Evolutionary conservation across 30 jellyfish, hydroid and myxozoan species (phyloP).

Genomic region (Hydra vulgaris): DNA sequence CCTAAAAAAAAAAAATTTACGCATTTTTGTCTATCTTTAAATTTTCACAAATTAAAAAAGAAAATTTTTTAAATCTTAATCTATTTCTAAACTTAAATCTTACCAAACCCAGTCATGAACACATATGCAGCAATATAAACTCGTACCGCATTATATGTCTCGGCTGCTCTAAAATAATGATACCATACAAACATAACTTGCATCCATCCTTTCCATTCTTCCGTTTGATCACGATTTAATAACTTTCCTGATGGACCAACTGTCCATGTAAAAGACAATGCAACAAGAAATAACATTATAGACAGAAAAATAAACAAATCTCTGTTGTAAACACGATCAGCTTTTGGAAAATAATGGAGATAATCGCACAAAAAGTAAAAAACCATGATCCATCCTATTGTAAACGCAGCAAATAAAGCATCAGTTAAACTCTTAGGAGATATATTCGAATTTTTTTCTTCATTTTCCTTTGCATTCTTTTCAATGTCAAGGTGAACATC

Average conservation of each 20-base stretch:
- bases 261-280: slow-evolving; percentile 4
- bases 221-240: slow-evolving; percentile 91
- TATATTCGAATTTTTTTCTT: background rate
- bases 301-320: slow-evolving; percentile 56
- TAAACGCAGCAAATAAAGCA: slow-evolving; percentile 38
- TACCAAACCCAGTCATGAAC: slow-evolving; percentile 98
- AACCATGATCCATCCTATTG: slow-evolving; percentile 64
- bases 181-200: slow-evolving; percentile 99
- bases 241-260: slow-evolving; percentile 32
- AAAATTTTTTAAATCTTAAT: too few species aligned
- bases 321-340: slow-evolving; percentile 74
- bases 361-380: slow-evolving; percentile 78
- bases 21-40: too few species aligned
- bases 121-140: slow-evolving; percentile 91
- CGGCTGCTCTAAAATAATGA: slow-evolving; percentile 93
- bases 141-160: slow-evolving; percentile 72
- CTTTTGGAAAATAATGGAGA: slow-evolving; percentile 70
- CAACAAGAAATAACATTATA: slow-evolving; percentile 37
- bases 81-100: background rate
- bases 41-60: too few species aligned
- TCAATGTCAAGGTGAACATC: background rate
- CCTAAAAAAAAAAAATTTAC: slow-evolving; percentile 37
- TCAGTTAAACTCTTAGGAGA: slow-evolving; percentile 28
- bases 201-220: slow-evolving; percentile 99
- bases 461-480: background rate